phyloP scores from a whole-genome alignment of 2,113 vertebrate species.

The Pandion haliaetus region DNA sequence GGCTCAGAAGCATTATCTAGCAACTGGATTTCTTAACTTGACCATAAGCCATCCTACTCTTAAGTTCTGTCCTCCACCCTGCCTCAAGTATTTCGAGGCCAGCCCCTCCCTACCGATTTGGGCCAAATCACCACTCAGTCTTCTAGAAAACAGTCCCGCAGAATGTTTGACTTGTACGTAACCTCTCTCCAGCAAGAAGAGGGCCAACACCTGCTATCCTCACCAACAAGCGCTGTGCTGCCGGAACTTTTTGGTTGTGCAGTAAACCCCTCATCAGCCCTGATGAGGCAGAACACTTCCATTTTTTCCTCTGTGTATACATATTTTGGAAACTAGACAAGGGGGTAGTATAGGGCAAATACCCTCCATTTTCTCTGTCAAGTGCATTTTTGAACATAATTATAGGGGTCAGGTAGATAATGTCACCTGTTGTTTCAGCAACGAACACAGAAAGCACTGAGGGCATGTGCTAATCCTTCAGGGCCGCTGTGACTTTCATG shows the following conservation, averaged over 20 bases:
- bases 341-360: background rate
- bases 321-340: fast-evolving
- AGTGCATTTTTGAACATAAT: background rate
- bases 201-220: background rate
- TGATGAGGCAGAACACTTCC: fast-evolving
- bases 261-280: background rate
- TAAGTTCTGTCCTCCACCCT: background rate
- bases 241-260: fast-evolving
- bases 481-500: background rate
- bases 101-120: background rate
- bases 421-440: background rate
- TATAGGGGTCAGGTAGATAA: background rate
- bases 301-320: fast-evolving
- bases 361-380: background rate
- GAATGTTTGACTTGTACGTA: background rate
- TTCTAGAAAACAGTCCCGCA: background rate
- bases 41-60: background rate
- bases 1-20: background rate
- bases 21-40: background rate
- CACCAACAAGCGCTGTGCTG: fast-evolving
- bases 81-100: background rate
- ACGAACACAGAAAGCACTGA: background rate
- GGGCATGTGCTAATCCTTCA: background rate
- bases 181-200: background rate
- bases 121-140: background rate